Evolutionary conservation across 2,888 invertebrate genomes (phyloP), one percentile per base, ranked within the genome.

Genomic region (Enchytraeus crypticus): DNA sequence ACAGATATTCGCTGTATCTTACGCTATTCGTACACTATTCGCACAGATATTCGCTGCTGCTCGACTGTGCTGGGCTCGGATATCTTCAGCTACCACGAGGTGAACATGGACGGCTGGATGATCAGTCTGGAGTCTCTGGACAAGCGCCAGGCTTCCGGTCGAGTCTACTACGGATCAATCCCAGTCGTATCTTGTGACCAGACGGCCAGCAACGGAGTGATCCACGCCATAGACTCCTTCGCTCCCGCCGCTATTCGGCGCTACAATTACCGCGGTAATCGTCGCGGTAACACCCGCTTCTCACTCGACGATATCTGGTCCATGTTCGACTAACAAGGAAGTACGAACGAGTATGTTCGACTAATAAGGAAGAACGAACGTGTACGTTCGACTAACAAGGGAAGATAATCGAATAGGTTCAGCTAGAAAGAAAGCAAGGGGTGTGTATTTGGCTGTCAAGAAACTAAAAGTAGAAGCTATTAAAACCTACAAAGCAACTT

Each of bases 201-300:
- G 18, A 82, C 86, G 71, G 86, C 84, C 18, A 86, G 84, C 2
- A 87, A 88, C 74, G 88, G 88, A 5, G 85, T 88, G 2, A 77
- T 88, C 32, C 87, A 88, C 73, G 81, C 84, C 21, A 82, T 87
- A 63, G 85, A 87, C 70, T 81, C 81, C 2, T 82, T 87, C 29
- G 73, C 87, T 53, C 82, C 63, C 18, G 57, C 34, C 21, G 60
- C 59, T 3, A n/a, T 62, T 8, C 21, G 45, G 11, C 56, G 53
- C 23, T 61, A 63, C 51, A 26, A 21, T 2, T 29, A 27, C n/a
- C 23, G n/a, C 34, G 33, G 8, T 21, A 21, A n/a, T n/a, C n/a
- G n/a, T 51, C 5, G 29, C 54, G 21, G 23, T 33, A 27, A 34
- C 21, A 27, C 33, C 34, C 18, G 23, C 27, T 54, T 32, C 26